Evolutionary conservation across 2,888 invertebrate genomes (phyloP).

Genomic region (Mayetiola destructor): DNA sequence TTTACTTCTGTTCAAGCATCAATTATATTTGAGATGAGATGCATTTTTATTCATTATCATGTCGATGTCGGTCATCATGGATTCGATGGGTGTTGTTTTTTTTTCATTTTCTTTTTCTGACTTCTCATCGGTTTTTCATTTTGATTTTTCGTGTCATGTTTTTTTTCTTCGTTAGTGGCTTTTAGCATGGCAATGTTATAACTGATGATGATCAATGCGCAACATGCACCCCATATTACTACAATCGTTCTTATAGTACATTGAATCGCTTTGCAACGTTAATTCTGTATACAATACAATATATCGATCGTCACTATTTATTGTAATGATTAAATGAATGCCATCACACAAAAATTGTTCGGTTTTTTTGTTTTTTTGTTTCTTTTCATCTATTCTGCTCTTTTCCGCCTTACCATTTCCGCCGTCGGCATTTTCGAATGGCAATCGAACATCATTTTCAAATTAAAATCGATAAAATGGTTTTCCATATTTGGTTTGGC

Average conservation of each 20-base stretch:
- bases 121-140: neutral
- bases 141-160: too few species aligned
- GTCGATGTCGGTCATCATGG: too few species aligned
- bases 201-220: neutral
- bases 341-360: too few species aligned
- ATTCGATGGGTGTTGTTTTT: neutral
- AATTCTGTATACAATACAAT: neutral
- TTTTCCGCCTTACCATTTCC: too few species aligned
- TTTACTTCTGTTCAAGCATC: too few species aligned
- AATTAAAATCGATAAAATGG: constrained; percentile 5
- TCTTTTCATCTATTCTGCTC: too few species aligned
- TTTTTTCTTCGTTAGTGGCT: neutral
- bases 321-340: neutral
- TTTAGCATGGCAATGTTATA: neutral
- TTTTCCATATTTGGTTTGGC: neutral
- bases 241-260: neutral
- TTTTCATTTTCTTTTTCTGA: neutral
- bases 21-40: too few species aligned
- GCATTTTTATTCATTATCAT: too few species aligned
- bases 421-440: too few species aligned
- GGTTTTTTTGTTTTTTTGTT: too few species aligned
- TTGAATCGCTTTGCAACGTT: neutral
- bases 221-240: neutral
- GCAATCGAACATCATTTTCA: constrained; percentile 1
- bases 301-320: neutral